phyloP scores from a whole-genome alignment of 2,888 invertebrate species.

The Ellobium chinense region DNA sequence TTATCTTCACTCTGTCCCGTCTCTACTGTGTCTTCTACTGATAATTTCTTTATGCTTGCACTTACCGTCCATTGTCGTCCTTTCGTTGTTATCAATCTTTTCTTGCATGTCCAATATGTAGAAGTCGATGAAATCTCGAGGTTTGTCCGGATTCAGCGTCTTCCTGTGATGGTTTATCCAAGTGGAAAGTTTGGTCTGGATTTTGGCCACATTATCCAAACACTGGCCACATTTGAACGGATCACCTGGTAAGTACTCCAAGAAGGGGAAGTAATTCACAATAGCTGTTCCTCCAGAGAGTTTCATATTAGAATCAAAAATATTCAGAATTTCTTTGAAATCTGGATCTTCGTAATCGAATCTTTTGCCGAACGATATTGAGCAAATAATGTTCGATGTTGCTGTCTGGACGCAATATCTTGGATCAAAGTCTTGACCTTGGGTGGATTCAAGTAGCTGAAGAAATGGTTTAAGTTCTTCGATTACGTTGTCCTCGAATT shows the following conservation, averaged over 20 bases:
- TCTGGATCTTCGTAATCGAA: slow-evolving; percentile 58
- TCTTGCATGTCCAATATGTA: slow-evolving; percentile 57
- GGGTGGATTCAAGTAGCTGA: slow-evolving; percentile 43
- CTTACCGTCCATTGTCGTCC: slow-evolving; percentile 31
- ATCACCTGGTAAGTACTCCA: slow-evolving; percentile 55
- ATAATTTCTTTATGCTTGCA: no score
- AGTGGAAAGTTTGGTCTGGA: slow-evolving; percentile 47
- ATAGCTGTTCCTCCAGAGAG: slow-evolving; percentile 50
- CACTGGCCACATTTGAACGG: slow-evolving; percentile 48
- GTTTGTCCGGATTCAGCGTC: slow-evolving; percentile 46
- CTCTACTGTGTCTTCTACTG: no score
- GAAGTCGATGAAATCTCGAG: slow-evolving; percentile 62
- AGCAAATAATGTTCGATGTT: slow-evolving; percentile 59
- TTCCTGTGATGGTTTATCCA: slow-evolving; percentile 51
- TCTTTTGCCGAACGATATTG: slow-evolving; percentile 59
- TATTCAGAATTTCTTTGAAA: slow-evolving; percentile 53
- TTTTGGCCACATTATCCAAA: slow-evolving; percentile 52
- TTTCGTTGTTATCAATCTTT: slow-evolving; percentile 35
- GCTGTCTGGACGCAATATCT: slow-evolving; percentile 50
- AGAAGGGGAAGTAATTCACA: slow-evolving; percentile 54
- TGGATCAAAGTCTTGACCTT: slow-evolving; percentile 52
- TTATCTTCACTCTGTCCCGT: no score
- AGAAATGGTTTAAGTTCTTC: slow-evolving; percentile 55
- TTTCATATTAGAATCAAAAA: slow-evolving; percentile 56
- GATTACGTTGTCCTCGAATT: slow-evolving; percentile 55